Evolutionary conservation across 2,797 vertebrate genomes (phyloP).

Genomic region (Bradypodion pumilum): DNA sequence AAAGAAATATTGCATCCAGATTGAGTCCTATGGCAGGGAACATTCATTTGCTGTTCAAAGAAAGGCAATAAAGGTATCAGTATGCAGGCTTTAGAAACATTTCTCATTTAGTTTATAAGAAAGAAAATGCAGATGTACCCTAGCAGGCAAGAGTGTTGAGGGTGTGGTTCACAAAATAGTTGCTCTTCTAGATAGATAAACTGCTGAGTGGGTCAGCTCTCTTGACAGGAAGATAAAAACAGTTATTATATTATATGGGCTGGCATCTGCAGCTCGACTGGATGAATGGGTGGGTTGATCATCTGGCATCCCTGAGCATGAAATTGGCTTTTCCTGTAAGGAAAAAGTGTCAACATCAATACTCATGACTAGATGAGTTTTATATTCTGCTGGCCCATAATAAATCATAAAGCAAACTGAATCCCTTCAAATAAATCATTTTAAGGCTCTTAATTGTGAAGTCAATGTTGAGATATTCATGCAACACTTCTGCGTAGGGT

Average conservation of each 20-base stretch:
- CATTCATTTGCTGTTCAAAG: constrained; percentile 70
- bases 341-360: background rate
- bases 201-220: constrained; percentile 34
- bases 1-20: constrained; percentile 66
- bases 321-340: background rate
- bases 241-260: constrained; percentile 10
- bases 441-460: background rate
- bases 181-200: constrained; percentile 49
- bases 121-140: constrained; percentile 62
- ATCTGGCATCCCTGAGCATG: background rate
- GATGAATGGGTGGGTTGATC: background rate
- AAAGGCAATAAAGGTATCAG: constrained; percentile 74
- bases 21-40: constrained; percentile 60
- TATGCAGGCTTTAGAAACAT: constrained; percentile 67
- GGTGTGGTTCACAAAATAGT: constrained; percentile 38
- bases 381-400: background rate
- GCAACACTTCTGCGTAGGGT: background rate
- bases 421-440: background rate
- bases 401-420: background rate
- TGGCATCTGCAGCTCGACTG: background rate
- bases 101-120: constrained; percentile 58
- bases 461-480: background rate
- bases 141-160: constrained; percentile 47
- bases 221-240: constrained; percentile 55
- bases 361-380: background rate